Evolutionary conservation across 2,888 invertebrate genomes (phyloP), one percentile per base, ranked within the genome.

Genomic region (Choreutis nemorana): DNA sequence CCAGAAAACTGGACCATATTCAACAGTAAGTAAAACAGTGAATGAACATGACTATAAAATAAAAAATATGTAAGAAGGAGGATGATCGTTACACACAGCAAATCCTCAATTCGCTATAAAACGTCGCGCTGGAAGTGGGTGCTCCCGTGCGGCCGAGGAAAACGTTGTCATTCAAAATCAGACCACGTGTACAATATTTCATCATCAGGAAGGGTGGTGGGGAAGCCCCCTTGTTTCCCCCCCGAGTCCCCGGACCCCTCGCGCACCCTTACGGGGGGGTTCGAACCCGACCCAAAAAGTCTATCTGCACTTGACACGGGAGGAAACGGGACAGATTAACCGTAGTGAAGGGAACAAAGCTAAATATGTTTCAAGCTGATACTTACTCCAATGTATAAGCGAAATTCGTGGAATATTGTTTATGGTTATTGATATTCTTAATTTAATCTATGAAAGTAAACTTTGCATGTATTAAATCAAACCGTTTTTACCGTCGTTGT

Each of bases 141-240:
- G 51, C 66, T 55, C 59, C 50, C 50, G 57, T 50, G 55, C 57
- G 62, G 64, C 68, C 75, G 77, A 79, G 72, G 77, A 81, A 68
- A 75, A 80, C 82, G 82, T 73, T 83, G 83, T 83, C 84, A 83
- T 85, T 85, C 81, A 83, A 81, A 84, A 84, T 84, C 85, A 82
- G 82, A 84, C 84, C 84, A 84, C 84, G 84, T 84, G 84, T 83
- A 83, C 83, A 82, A 84, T 84, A 84, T 84, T 84, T 84, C 84
- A 84, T 84, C 84, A 82, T 83, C 83, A 83, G 80, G 77, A 59
- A 72, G 66, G 68, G 68, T 52, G 64, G 54, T 30, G 41, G 44
- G 36, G 41, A 23, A 37, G 42, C 44, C 46, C 39, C 36, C 30
- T 39, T 37, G 60, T 48, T 61, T 57, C 54, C 49, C 48, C 42